Percentiles rank a stretch among this genome's conserved stretches.
Evolutionary conservation across 2,797 vertebrate species (phyloP).

Genomic region (Onychomys leucogaster): DNA sequence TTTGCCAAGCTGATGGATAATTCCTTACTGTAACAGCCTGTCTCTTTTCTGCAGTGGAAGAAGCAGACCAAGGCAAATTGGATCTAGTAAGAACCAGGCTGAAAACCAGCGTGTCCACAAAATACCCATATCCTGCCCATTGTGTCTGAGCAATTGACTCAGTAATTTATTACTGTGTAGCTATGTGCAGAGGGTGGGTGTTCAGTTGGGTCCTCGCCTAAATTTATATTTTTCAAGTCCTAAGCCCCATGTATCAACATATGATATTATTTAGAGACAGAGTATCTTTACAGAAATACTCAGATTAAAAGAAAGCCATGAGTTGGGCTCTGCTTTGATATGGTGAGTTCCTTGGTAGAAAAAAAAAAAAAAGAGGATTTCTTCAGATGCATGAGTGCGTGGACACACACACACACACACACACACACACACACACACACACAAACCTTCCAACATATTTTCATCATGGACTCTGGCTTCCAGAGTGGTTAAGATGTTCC

Average conservation of each 20-base stretch:
- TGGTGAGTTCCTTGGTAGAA: neutral
- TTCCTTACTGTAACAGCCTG: neutral
- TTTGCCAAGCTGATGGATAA: neutral
- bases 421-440: neutral
- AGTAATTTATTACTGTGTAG: neutral
- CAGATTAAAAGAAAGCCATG: neutral
- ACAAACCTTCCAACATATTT: neutral
- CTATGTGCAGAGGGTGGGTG: neutral
- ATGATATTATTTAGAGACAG: neutral
- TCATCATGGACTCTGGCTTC: neutral
- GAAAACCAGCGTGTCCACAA: neutral
- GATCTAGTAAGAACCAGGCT: neutral
- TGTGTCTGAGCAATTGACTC: neutral
- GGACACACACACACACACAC: neutral
- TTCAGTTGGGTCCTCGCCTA: neutral
- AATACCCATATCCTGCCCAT: neutral
- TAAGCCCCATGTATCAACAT: neutral
- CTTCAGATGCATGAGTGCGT: neutral
- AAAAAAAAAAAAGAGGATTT: neutral
- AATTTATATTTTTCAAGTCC: neutral
- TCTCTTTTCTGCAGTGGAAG: neutral
- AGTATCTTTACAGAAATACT: neutral
- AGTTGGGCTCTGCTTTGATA: neutral
- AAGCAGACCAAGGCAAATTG: neutral
- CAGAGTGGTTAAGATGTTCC: neutral